Evolutionary conservation across 2,888 invertebrate genomes (phyloP).

Genomic region (Saturnia pavonia): DNA sequence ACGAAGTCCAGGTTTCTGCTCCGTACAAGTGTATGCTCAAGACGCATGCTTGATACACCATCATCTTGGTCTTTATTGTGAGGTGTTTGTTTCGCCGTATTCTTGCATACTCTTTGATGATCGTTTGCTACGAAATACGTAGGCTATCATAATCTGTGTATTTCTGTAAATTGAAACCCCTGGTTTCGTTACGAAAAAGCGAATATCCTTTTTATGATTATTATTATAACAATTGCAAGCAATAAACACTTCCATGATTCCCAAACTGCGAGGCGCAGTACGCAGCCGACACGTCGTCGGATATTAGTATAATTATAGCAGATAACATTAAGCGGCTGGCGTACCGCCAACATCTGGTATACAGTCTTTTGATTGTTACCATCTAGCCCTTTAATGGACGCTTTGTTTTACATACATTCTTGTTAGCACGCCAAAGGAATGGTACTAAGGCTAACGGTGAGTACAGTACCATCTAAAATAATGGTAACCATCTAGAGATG

Average conservation of each 20-base stretch:
- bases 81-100: too few relatives aligned
- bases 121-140: too few relatives aligned
- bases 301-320: conserved; percentile 28
- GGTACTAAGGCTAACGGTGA: too few relatives aligned
- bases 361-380: conserved; percentile 24
- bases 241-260: background rate
- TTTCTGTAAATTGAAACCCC: background rate
- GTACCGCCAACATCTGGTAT: conserved; percentile 22
- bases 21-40: too few relatives aligned
- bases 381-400: conserved; percentile 16
- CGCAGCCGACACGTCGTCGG: conserved; percentile 10
- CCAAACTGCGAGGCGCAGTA: background rate
- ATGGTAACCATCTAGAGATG: too few relatives aligned
- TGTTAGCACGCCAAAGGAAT: too few relatives aligned
- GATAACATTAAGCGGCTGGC: conserved; percentile 24
- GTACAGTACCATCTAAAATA: too few relatives aligned
- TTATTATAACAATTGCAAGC: background rate
- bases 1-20: too few relatives aligned
- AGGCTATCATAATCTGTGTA: background rate
- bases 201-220: background rate
- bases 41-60: too few relatives aligned
- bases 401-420: background rate
- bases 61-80: too few relatives aligned
- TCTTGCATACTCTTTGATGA: too few relatives aligned
- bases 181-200: background rate